Base-by-base conservation (phyloP, 2,888 invertebrate genomes). In the Lithosia quadra region DNA sequence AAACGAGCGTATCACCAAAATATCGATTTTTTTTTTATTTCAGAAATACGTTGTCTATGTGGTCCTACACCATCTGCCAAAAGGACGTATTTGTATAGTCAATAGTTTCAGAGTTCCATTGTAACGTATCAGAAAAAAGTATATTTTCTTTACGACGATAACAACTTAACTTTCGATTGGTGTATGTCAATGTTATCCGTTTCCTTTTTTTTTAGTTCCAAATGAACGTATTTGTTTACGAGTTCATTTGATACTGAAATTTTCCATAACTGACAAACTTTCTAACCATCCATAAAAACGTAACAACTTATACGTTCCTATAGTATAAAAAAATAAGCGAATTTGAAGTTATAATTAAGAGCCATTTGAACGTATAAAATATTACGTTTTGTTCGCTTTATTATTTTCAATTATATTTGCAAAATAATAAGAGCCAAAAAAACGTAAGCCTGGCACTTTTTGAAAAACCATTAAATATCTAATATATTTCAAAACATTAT, bases 281-380 rank as follows among this genome's bases (percentile, higher is more conserved):
- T 36, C 36, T 36, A 36, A 36, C 36, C 36, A 36, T 8, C 36
- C 36, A 36, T 39, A 15, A 28, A 28, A 43, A 11, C 65, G 58
- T 22, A 65, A 58, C 28, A 65, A n/a, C 18, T 58, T 13, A 18
- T 58, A 43, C 13, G 65, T 58, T 21, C 59, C 65, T 21, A 59
- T 22, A 22, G 24, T 39, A 4, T 43, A 43, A 43, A 43, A 43
- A 43, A 43, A 36, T 33, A 60, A 60, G 34, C 43, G 43, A 43
- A 7, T 43, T 39, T 39, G 39, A 39, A 39, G 39, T 39, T 39
- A 39, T 33, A 33, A 33, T 33, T 33, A 33, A 33, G 36, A 36
- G 36, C 36, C 36, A 36, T 36, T 36, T 36, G 36, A 36, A 36
- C 36, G 36, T 36, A 36, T 36, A 36, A 36, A 36, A 36, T 4